Conservation (phyloP, 2,888 invertebrate genomes). For the Axea sp. region DNA sequence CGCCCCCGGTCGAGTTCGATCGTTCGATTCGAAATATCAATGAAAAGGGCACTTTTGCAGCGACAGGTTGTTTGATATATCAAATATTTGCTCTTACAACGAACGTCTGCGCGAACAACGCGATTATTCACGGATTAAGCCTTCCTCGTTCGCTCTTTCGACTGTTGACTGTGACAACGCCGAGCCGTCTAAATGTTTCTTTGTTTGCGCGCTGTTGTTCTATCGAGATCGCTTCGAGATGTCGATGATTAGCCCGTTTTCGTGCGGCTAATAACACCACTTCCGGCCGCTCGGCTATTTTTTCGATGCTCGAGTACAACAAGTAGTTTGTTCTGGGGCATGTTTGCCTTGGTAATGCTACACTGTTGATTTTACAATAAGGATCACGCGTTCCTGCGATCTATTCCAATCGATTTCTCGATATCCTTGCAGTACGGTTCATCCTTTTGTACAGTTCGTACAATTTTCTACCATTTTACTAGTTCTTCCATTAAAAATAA, state of each 20-base stretch:
- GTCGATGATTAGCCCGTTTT: constrained; percentile 14
- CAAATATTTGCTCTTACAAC: constrained; percentile 56
- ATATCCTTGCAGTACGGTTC: too few relatives aligned
- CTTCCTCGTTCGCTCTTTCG: constrained; percentile 21
- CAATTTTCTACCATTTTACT: too few relatives aligned
- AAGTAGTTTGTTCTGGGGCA: constrained; percentile 15
- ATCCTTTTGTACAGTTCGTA: too few relatives aligned
- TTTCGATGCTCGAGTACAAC: constrained; percentile 3
- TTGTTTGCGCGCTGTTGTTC: constrained; percentile 28
- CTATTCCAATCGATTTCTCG: too few relatives aligned
- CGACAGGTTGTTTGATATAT: constrained; percentile 62
- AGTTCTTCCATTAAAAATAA: too few relatives aligned
- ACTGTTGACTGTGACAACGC: constrained; percentile 38
- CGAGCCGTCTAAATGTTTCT: constrained; percentile 38
- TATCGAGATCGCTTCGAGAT: constrained; percentile 26
- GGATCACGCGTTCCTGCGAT: too few relatives aligned
- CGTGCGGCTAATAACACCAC: constrained; percentile 1
- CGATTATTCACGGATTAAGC: constrained; percentile 61
- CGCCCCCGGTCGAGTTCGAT: constrained; percentile 42
- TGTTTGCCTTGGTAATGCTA: constrained; percentile 10
- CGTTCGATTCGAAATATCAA: constrained; percentile 53
- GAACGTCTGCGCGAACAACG: constrained; percentile 59
- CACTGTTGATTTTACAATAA: not conserved
- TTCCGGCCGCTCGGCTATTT: too few relatives aligned
- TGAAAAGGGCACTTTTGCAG: constrained; percentile 59